Evolutionary conservation across 2,888 invertebrate genomes (phyloP), one percentile per base, ranked within the genome.

Genomic region (Seira sanloemensis): DNA sequence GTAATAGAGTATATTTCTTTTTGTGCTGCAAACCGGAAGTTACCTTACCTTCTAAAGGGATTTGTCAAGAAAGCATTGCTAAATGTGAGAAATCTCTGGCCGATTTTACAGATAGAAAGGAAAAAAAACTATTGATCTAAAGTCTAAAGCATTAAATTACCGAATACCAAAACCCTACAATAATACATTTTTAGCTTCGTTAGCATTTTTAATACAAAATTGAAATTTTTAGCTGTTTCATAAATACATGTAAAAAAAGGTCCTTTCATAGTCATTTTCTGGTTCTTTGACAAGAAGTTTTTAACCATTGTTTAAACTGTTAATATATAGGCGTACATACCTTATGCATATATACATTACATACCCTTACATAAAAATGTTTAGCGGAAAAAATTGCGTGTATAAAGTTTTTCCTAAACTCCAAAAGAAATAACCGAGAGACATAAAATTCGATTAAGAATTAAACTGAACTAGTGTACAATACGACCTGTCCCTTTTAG

Each of bases 191-290:
- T 50, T 50, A 50, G 50, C 50, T 50, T 50, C n/a, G 50, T 50
- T 50, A 50, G 50, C 50, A 12, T n/a, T 7, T 50, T 50, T 2
- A 50, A 50, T 50, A 50, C 50, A n/a, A n/a, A 7, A 50, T 50
- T 50, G 5, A 50, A 50, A n/a, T 50, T 16, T 50, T 50, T 50
- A 50, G 50, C 16, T 50, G 50, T 50, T n/a, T 18, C 50, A 50
- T 50, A n/a, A 50, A n/a, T 50, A 50, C 50, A 12, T 50, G 16
- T 2, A 18, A 50, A 50, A 18, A 50, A n/a, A n/a, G n/a, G n/a
- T n/a, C 50, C n/a, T 50, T 50, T 18, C 50, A 50, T 50, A 50
- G 50, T 50, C 50, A 50, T 50, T 50, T 50, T 50, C 50, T 50
- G 50, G 50, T 50, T 50, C 50, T 50, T n/a, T 50, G 50, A 50